These are phyloP conservation scores for Stegostoma tigrinum DNA, from an alignment of 2,113 vertebrate species.

Conservation along the genomic window DNA sequence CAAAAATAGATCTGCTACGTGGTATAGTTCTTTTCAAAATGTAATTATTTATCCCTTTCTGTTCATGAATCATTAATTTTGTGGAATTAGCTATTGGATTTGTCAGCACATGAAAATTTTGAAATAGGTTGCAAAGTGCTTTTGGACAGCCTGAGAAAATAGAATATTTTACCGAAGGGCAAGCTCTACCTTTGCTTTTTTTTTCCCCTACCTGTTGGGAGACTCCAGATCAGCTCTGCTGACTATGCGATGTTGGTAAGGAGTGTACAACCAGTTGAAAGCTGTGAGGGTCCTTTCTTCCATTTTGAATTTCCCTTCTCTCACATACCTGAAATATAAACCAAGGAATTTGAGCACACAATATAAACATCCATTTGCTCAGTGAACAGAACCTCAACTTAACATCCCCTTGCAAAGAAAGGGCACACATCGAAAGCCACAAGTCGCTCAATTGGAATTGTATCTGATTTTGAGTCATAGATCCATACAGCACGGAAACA, in stretches of 20 bases:
- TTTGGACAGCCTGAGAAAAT: neutral
- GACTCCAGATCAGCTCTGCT: slow-evolving; percentile 54
- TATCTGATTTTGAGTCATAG: neutral
- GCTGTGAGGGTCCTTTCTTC: slow-evolving; percentile 64
- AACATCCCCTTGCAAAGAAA: neutral
- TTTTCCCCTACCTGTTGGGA: slow-evolving; percentile 52
- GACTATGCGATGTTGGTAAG: slow-evolving; percentile 60
- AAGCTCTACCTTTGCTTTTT: neutral
- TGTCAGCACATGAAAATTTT: neutral
- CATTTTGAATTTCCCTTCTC: slow-evolving; percentile 59
- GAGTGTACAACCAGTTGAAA: slow-evolving; percentile 66
- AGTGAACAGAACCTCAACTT: neutral
- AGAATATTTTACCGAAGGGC: neutral
- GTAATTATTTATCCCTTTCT: neutral
- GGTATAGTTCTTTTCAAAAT: neutral
- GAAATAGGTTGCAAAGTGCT: neutral
- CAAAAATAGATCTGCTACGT: neutral
- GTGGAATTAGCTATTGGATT: neutral
- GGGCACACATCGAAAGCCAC: neutral
- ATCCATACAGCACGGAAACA: too few species aligned
- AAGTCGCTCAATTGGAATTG: neutral
- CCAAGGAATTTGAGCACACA: neutral
- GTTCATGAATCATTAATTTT: neutral
- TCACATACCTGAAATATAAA: slow-evolving; percentile 56
- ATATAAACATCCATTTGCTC: neutral